These are phyloP conservation scores for Phataginus tetradactyla DNA, from an alignment of 2,797 vertebrate genomes.

Conservation along the genomic window DNA sequence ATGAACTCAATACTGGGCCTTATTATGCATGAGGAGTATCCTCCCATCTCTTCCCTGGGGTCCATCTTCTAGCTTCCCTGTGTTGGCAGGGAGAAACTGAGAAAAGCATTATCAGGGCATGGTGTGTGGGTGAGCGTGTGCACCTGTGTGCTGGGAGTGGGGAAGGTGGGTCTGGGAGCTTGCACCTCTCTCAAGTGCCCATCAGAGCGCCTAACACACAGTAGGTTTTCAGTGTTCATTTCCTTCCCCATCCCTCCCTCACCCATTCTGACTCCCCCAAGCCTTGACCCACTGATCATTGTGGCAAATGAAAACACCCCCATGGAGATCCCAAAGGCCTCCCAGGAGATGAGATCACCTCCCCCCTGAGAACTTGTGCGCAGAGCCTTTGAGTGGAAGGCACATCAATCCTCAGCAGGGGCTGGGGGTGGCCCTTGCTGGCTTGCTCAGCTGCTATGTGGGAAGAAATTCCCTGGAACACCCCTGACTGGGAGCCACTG, in stretches of 20 bases:
- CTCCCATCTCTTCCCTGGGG: not conserved
- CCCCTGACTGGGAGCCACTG: not conserved
- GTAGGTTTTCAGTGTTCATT: not conserved
- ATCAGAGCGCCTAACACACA: not conserved
- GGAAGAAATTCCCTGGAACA: not conserved
- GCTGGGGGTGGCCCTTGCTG: not conserved
- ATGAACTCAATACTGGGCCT: not conserved
- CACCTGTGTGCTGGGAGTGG: not conserved
- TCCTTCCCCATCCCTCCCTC: not conserved
- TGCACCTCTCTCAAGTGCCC: no score
- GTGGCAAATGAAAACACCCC: not conserved
- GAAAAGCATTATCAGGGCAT: not conserved
- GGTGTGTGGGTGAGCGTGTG: fast-evolving
- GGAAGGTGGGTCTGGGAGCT: not conserved
- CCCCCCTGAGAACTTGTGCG: not conserved
- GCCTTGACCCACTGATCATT: not conserved
- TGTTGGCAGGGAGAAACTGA: not conserved
- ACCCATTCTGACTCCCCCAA: not conserved
- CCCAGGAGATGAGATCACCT: not conserved
- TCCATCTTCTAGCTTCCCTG: not conserved
- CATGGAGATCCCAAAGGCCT: not conserved
- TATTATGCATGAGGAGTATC: not conserved
- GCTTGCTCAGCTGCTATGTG: not conserved
- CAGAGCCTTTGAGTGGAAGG: not conserved
- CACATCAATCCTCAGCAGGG: not conserved